Conservation (phyloP, 2,797 vertebrate species). For the Iguana delicatissima region DNA sequence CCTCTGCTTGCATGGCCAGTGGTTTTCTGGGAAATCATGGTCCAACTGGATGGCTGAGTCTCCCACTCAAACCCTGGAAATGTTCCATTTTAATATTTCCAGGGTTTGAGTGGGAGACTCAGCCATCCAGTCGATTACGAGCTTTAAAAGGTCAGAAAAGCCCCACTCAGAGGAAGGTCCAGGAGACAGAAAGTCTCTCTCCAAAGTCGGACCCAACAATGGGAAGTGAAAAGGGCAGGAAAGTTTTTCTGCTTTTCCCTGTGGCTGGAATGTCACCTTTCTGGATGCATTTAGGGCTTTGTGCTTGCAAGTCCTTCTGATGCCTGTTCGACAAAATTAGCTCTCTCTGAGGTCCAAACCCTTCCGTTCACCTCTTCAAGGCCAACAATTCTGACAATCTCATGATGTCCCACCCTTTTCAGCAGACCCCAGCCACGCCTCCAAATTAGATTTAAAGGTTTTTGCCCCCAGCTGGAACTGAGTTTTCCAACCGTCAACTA, state of each 20-base stretch:
- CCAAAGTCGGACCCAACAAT: neutral
- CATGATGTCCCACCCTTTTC: neutral
- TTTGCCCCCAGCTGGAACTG: too few species aligned
- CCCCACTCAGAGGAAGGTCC: neutral
- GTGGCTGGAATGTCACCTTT: neutral
- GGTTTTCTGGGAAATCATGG: too few species aligned
- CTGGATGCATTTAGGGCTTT: neutral
- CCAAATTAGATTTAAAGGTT: neutral
- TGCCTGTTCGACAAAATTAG: neutral
- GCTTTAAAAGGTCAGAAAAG: neutral
- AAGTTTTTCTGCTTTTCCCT: too few species aligned
- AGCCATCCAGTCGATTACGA: neutral
- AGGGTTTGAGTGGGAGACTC: too few species aligned
- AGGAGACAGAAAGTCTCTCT: neutral
- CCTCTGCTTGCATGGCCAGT: too few species aligned
- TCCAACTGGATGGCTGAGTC: neutral
- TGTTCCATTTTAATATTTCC: too few species aligned
- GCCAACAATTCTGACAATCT: neutral
- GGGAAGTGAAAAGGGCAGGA: constrained; percentile 19
- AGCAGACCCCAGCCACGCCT: neutral
- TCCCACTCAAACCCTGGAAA: too few species aligned
- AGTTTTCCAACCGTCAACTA: neutral
- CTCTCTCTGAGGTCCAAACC: too few species aligned
- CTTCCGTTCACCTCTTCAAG: neutral
- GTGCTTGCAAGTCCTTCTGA: neutral